Evolutionary conservation across 1,140 invertebrate genomes (phyloP).

Genomic region (Meteorus sp.): DNA sequence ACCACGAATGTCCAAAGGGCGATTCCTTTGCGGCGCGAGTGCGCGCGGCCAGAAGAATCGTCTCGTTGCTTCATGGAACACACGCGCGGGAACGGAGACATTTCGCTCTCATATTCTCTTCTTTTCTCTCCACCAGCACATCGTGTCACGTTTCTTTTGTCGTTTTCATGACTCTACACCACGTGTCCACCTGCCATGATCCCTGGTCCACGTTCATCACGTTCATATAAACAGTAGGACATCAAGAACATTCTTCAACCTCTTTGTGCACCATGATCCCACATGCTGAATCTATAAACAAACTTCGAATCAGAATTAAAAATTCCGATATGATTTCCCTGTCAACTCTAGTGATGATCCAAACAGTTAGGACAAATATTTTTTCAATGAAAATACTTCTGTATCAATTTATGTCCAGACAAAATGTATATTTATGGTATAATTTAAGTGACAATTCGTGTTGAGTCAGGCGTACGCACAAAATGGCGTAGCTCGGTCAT

Average conservation of each 20-base stretch:
- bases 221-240: not conserved
- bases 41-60: too few relatives aligned
- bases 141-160: constrained; percentile 28
- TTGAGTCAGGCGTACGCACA: not conserved
- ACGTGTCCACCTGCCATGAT: constrained; percentile 18
- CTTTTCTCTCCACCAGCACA: too few relatives aligned
- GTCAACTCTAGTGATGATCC: too few relatives aligned
- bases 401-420: too few relatives aligned
- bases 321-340: too few relatives aligned
- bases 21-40: constrained; percentile 18
- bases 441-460: too few relatives aligned
- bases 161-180: constrained; percentile 15
- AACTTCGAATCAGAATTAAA: too few relatives aligned
- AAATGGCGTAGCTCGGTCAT: constrained; percentile 43
- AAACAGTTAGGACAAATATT: too few relatives aligned
- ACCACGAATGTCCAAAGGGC: constrained; percentile 17
- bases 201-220: not conserved
- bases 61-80: constrained; percentile 21
- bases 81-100: constrained; percentile 25
- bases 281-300: not conserved
- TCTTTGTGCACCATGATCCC: not conserved
- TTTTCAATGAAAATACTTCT: too few relatives aligned
- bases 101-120: not conserved
- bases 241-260: not conserved
- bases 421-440: too few relatives aligned